These are phyloP conservation scores for Campoletis sonorensis DNA, from an alignment of 1,140 invertebrate genomes.

Conservation along the genomic window DNA sequence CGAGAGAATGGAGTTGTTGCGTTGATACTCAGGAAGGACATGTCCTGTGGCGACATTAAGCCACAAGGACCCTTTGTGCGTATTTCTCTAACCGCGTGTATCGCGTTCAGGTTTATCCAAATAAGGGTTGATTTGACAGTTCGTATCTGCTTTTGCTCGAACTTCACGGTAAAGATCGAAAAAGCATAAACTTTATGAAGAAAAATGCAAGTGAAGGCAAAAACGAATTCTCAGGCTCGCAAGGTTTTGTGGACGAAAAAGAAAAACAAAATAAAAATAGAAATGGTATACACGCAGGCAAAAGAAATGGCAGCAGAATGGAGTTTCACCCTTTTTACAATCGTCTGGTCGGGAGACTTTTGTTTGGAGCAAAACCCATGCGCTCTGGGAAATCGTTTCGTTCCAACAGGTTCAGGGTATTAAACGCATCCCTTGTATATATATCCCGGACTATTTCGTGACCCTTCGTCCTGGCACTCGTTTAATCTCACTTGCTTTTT, in stretches of 20 bases:
- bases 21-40: not conserved
- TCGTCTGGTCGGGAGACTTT: not conserved
- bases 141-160: too few relatives aligned
- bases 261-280: too few relatives aligned
- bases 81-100: not conserved
- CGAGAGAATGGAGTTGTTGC: constrained; percentile 4
- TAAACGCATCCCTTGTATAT: constrained; percentile 49
- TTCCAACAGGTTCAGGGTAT: constrained; percentile 54
- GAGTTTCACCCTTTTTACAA: not conserved
- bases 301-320: not conserved
- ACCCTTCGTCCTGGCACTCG: not conserved
- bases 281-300: not conserved
- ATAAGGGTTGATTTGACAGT: too few relatives aligned
- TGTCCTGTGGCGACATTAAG: not conserved
- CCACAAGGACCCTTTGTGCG: not conserved
- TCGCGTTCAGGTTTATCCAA: too few relatives aligned
- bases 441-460: not conserved
- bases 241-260: not conserved
- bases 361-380: constrained; percentile 49
- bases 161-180: too few relatives aligned
- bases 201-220: too few relatives aligned
- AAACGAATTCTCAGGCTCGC: too few relatives aligned
- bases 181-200: too few relatives aligned
- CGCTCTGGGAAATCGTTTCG: constrained; percentile 47
- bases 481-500: not conserved